These are phyloP conservation scores for Dreissena polymorpha DNA, from an alignment of 1,140 invertebrate species.

Conservation along the genomic window DNA sequence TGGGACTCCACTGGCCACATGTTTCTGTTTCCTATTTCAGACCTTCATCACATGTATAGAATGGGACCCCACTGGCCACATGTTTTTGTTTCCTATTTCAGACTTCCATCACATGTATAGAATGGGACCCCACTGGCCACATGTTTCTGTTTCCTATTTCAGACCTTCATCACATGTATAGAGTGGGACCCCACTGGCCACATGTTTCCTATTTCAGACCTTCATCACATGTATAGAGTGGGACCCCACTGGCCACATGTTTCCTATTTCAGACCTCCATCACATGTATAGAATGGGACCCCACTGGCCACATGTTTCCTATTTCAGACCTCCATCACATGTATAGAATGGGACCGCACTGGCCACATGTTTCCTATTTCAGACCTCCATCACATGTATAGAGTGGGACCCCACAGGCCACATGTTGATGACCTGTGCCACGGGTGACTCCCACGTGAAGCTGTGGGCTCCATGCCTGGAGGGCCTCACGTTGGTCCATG, in stretches of 20 bases:
- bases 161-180: conserved; percentile 78
- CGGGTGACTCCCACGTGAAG: conserved; percentile 77
- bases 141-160: conserved; percentile 78
- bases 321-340: conserved; percentile 76
- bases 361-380: conserved; percentile 68
- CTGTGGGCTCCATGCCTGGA: conserved; percentile 80
- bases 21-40: conserved; percentile 77
- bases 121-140: conserved; percentile 82
- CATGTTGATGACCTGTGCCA: conserved; percentile 81
- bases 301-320: conserved; percentile 80
- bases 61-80: conserved; percentile 82
- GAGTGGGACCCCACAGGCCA: conserved; percentile 82
- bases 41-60: conserved; percentile 77
- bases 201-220: conserved; percentile 78
- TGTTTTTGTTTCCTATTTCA: conserved; percentile 79
- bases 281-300: conserved; percentile 81
- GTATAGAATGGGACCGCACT: conserved; percentile 81
- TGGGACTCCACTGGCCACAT: conserved; percentile 82
- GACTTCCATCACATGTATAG: conserved; percentile 77
- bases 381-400: conserved; percentile 78
- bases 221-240: conserved; percentile 80
- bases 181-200: conserved; percentile 82
- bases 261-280: conserved; percentile 78
- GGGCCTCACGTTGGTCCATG: conserved; percentile 58
- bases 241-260: conserved; percentile 81